phyloP scores from a whole-genome alignment of 2,113 vertebrate genomes.

The Capreolus pygargus region DNA sequence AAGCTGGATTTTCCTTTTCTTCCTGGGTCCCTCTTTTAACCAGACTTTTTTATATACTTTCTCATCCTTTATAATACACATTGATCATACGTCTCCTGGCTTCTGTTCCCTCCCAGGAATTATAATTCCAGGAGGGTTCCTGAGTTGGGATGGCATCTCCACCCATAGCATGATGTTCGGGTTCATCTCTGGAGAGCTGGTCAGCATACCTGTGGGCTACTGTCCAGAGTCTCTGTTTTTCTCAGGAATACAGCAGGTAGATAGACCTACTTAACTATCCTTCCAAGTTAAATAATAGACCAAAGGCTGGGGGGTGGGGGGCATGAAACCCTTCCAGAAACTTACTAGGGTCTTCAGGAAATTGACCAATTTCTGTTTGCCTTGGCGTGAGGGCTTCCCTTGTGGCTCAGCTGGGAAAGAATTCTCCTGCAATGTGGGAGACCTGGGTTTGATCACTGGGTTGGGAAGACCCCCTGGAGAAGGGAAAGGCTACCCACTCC shows the following conservation, averaged over 20 bases:
- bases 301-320: background rate
- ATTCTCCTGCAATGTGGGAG: background rate
- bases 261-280: background rate
- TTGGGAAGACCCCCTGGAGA: background rate
- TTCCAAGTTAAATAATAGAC: background rate
- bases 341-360: background rate
- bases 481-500: background rate
- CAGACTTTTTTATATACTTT: background rate
- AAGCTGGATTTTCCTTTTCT: background rate
- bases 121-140: background rate
- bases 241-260: background rate
- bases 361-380: background rate
- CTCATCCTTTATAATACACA: background rate
- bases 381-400: background rate
- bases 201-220: background rate
- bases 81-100: background rate
- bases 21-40: background rate
- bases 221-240: background rate
- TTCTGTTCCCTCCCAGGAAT: background rate
- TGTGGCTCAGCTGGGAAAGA: background rate
- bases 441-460: background rate
- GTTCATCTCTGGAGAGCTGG: rapidly evolving
- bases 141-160: background rate
- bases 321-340: background rate
- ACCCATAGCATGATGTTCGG: rapidly evolving